Evolutionary conservation across 64 coral and sea anemone genomes (phyloP).

Genomic region (Dendronephthya gigantea): DNA sequence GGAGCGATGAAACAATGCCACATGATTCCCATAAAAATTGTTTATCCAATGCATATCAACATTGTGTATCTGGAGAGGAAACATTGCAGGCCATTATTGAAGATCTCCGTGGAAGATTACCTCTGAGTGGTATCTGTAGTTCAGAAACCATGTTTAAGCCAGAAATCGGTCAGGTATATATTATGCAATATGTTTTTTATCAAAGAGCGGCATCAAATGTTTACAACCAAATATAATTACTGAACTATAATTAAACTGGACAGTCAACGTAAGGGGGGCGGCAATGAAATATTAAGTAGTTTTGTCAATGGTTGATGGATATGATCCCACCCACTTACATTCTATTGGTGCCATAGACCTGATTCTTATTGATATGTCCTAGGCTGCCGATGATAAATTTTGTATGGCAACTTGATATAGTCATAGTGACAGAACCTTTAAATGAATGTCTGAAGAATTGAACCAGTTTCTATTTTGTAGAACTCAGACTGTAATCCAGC

Average conservation of each 20-base stretch:
- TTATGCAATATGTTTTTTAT: not conserved
- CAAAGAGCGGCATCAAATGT: too few relatives aligned
- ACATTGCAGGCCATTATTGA: constrained; percentile 37
- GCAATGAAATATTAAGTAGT: too few relatives aligned
- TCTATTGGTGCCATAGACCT: too few relatives aligned
- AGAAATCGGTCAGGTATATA: constrained; percentile 5
- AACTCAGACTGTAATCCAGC: constrained; percentile 38
- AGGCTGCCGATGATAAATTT: too few relatives aligned
- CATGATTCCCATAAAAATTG: not conserved
- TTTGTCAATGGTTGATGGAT: too few relatives aligned
- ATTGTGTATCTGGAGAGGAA: constrained; percentile 15
- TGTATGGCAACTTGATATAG: too few relatives aligned
- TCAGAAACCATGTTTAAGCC: constrained; percentile 53
- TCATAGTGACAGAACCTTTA: not conserved
- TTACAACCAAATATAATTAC: too few relatives aligned
- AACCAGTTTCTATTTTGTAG: not conserved
- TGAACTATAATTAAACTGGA: too few relatives aligned
- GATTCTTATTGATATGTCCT: too few relatives aligned
- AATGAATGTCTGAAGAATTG: not conserved
- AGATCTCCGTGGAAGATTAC: constrained; percentile 50
- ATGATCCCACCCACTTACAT: too few relatives aligned
- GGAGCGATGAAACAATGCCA: not conserved
- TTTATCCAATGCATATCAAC: not conserved
- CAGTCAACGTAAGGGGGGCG: too few relatives aligned
- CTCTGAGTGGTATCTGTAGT: constrained; percentile 35